Evolutionary conservation across 2,888 invertebrate species (phyloP).

Genomic region (Epistrophella euchroma): DNA sequence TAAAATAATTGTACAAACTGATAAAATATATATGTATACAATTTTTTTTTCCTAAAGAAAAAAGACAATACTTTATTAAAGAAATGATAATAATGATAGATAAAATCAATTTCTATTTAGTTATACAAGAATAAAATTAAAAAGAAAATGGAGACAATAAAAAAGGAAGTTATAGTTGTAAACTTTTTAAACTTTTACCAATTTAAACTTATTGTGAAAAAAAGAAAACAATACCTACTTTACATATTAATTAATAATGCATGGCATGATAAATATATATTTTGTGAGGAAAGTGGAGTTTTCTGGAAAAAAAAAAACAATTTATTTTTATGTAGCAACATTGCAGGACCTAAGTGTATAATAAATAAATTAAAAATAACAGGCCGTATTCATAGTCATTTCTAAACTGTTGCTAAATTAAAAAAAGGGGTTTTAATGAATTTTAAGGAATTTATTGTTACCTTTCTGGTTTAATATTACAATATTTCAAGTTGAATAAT

Average conservation of each 20-base stretch:
- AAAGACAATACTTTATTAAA: constrained; percentile 6
- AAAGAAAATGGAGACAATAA: constrained; percentile 19
- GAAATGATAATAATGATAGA: constrained; percentile 18
- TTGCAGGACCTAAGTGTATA: no score
- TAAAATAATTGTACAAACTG: constrained; percentile 18
- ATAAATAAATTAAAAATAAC: neutral
- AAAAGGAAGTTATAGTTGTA: neutral
- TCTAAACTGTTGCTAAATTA: no score
- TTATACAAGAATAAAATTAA: constrained; percentile 6
- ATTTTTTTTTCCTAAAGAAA: constrained; percentile 6
- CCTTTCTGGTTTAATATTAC: no score
- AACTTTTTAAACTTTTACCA: neutral
- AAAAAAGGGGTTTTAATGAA: no score
- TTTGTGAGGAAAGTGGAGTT: neutral
- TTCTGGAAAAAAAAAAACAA: neutral
- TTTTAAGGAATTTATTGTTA: no score
- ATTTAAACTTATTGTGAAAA: neutral
- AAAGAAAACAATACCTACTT: no score
- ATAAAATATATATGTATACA: constrained; percentile 2
- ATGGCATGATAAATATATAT: neutral
- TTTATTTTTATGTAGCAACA: neutral
- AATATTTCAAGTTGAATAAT: no score
- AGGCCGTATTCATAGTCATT: no score
- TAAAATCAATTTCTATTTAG: constrained; percentile 13
- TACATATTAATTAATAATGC: no score